These are phyloP conservation scores for Gymnarchus niloticus DNA, from an alignment of 2,113 vertebrate species.

Conservation along the genomic window DNA sequence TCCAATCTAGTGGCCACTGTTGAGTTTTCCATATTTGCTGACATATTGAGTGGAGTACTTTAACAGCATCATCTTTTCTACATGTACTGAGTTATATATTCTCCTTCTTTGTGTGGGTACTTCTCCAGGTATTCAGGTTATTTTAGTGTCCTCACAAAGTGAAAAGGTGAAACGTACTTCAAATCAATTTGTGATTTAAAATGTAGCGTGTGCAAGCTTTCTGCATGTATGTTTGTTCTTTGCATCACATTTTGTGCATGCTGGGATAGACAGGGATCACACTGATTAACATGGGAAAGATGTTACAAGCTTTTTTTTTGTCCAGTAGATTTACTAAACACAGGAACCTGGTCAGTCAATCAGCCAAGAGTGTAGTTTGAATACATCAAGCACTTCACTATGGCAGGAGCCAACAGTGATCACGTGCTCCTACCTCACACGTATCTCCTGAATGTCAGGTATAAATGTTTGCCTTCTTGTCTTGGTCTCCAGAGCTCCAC, in stretches of 20 bases:
- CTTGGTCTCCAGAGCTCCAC: slow-evolving; percentile 45
- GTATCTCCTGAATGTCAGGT: slow-evolving; percentile 92
- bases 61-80: no score
- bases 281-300: neutral
- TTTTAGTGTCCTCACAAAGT: neutral
- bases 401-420: neutral
- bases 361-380: neutral
- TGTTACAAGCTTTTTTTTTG: neutral
- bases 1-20: no score
- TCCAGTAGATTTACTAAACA: neutral
- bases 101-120: neutral
- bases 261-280: neutral
- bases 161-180: neutral
- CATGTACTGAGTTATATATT: no score
- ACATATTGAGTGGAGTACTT: no score
- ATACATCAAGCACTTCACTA: neutral
- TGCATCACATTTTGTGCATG: neutral
- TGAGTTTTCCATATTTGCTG: no score
- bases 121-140: no score
- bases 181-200: neutral
- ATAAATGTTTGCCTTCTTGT: slow-evolving; percentile 73
- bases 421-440: slow-evolving; percentile 74
- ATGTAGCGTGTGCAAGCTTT: neutral
- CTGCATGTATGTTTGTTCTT: neutral
- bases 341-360: neutral